Evolutionary conservation across 2,888 invertebrate species (phyloP).

Genomic region (Meteorus colon): DNA sequence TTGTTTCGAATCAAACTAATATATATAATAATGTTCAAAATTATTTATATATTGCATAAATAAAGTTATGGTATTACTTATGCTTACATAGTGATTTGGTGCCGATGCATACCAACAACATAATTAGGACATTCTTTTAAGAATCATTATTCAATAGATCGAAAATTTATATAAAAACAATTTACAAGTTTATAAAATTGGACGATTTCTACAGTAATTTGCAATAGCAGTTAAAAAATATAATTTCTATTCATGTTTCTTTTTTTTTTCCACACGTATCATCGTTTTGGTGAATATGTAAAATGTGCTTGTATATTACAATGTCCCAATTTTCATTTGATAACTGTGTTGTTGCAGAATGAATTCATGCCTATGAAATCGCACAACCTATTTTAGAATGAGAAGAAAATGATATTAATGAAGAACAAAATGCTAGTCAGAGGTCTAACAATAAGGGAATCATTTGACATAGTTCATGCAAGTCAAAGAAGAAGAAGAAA

Average conservation of each 20-base stretch:
- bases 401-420: conserved; percentile 61
- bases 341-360: conserved; percentile 66
- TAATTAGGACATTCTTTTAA: too few species aligned
- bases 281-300: too few species aligned
- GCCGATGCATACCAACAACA: too few species aligned
- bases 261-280: neutral
- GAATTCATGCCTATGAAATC: conserved; percentile 61
- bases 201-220: too few species aligned
- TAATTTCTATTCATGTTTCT: neutral
- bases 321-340: conserved; percentile 35
- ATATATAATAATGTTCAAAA: too few species aligned
- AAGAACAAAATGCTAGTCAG: conserved; percentile 49
- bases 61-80: too few species aligned
- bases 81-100: too few species aligned
- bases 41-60: too few species aligned
- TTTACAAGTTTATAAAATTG: too few species aligned
- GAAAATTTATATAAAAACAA: too few species aligned
- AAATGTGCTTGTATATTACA: neutral
- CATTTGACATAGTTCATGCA: conserved; percentile 13
- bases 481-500: conserved; percentile 46
- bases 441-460: conserved; percentile 27
- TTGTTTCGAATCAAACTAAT: too few species aligned
- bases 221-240: neutral
- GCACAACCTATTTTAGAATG: conserved; percentile 61
- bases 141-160: too few species aligned